Conservation (phyloP, 2,113 vertebrate species). For the Ophthalmolycus amberensis region DNA sequence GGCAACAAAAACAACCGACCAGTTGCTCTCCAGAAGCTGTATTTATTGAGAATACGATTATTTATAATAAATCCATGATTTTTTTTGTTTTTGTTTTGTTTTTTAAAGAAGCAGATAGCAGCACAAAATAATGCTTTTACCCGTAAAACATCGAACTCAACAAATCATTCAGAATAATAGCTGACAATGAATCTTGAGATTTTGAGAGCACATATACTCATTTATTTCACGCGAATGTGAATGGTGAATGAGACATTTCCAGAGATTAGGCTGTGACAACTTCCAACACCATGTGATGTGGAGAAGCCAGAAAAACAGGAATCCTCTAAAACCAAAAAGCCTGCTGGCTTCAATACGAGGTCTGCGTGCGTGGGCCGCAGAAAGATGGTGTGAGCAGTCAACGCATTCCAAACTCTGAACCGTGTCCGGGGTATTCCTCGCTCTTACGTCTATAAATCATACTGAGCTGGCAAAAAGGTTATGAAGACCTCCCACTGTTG, state of each 20-base stretch:
- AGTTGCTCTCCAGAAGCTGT: slow-evolving; percentile 24
- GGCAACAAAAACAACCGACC: slow-evolving; percentile 57
- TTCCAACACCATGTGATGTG: slow-evolving; percentile 59
- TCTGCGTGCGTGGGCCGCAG: slow-evolving; percentile 62
- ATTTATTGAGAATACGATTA: background rate
- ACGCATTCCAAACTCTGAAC: slow-evolving; percentile 43
- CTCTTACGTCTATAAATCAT: slow-evolving; percentile 57
- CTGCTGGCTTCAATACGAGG: slow-evolving; percentile 47
- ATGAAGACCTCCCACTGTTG: slow-evolving; percentile 41
- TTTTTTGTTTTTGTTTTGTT: background rate
- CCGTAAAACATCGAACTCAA: slow-evolving; percentile 6
- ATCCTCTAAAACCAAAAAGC: slow-evolving; percentile 63
- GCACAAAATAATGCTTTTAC: background rate
- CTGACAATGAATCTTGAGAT: background rate
- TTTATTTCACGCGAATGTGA: slow-evolving; percentile 25
- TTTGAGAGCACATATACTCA: background rate
- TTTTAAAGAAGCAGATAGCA: background rate
- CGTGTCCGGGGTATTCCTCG: slow-evolving; percentile 50
- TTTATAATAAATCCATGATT: background rate
- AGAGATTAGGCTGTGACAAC: slow-evolving; percentile 46
- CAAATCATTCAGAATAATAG: background rate
- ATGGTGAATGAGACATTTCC: slow-evolving; percentile 30
- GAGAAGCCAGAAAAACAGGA: slow-evolving; percentile 77
- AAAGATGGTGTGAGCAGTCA: slow-evolving; percentile 55
- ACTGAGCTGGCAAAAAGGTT: slow-evolving; percentile 17